Evolutionary conservation across 2,888 invertebrate species (phyloP).

Genomic region (Alloscopus bannaensis): DNA sequence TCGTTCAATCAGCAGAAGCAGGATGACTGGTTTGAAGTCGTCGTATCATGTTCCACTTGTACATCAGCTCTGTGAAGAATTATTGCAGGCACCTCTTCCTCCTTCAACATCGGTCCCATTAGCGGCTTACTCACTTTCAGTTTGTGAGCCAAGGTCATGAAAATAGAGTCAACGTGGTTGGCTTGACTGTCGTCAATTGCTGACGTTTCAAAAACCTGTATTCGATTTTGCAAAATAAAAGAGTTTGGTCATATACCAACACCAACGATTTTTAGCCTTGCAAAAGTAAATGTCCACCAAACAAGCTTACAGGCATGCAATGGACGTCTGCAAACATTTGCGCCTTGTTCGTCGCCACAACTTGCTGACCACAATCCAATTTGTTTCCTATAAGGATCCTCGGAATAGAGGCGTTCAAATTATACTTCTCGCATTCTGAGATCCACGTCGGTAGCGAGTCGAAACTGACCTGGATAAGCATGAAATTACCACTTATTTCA

Average conservation of each 20-base stretch:
- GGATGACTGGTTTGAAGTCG: constrained; percentile 46
- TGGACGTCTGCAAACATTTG: constrained; percentile 84
- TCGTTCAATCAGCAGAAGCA: constrained; percentile 62
- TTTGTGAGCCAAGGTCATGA: constrained; percentile 88
- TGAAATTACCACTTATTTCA: too few relatives aligned
- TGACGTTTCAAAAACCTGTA: constrained; percentile 86
- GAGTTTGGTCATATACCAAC: not conserved
- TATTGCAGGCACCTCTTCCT: constrained; percentile 63
- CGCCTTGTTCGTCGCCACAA: constrained; percentile 83
- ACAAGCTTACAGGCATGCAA: constrained; percentile 82
- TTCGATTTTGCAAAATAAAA: not conserved
- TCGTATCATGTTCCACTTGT: constrained; percentile 52
- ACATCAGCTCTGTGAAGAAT: constrained; percentile 72
- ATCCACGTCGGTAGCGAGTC: constrained; percentile 85
- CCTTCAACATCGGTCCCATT: constrained; percentile 75
- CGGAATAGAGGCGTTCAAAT: constrained; percentile 80
- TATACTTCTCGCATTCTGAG: constrained; percentile 84
- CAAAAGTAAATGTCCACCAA: not conserved
- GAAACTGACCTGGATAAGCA: constrained; percentile 81
- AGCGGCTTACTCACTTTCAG: constrained; percentile 81
- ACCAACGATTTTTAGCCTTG: not conserved
- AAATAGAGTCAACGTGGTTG: constrained; percentile 87
- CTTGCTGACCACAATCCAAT: constrained; percentile 82
- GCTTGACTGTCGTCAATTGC: constrained; percentile 84
- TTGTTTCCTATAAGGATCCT: constrained; percentile 88